Percentiles rank a stretch among this genome's conserved stretches.
These are phyloP conservation scores for Indicator maculatus DNA, from an alignment of 2,113 vertebrate species.

Conservation along the genomic window DNA sequence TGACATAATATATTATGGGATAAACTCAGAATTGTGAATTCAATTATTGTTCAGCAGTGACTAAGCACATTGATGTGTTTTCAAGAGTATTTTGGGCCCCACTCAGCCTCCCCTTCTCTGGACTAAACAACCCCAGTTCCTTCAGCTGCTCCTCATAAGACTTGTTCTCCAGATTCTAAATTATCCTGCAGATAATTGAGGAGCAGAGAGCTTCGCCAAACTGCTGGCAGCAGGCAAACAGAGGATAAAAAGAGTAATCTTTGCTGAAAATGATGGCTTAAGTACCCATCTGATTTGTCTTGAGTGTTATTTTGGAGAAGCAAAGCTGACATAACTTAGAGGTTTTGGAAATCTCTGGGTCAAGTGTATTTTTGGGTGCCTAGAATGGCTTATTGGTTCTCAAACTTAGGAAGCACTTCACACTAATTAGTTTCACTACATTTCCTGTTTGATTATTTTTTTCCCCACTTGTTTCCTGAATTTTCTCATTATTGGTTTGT, in stretches of 20 bases:
- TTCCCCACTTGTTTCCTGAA: background rate
- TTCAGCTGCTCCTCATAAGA: no score
- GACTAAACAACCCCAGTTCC: no score
- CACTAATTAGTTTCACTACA: background rate
- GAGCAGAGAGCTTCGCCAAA: background rate
- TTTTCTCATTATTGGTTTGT: conserved; percentile 1
- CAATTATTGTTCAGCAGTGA: no score
- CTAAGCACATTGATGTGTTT: background rate
- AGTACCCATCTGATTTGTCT: background rate
- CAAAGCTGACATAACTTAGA: background rate
- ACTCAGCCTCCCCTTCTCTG: no score
- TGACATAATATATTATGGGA: no score
- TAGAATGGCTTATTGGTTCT: background rate
- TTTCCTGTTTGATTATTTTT: background rate
- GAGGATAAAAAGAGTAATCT: background rate
- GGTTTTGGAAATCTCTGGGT: background rate
- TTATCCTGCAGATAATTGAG: background rate
- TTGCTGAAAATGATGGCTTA: background rate
- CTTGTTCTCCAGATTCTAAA: no score
- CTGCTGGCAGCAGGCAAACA: background rate
- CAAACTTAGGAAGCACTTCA: background rate
- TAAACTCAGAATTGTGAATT: no score
- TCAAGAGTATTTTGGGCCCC: background rate
- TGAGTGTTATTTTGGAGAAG: background rate
- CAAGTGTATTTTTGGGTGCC: background rate